These are phyloP conservation scores for Steatornis caripensis DNA, from an alignment of 2,113 vertebrate genomes.

Conservation along the genomic window DNA sequence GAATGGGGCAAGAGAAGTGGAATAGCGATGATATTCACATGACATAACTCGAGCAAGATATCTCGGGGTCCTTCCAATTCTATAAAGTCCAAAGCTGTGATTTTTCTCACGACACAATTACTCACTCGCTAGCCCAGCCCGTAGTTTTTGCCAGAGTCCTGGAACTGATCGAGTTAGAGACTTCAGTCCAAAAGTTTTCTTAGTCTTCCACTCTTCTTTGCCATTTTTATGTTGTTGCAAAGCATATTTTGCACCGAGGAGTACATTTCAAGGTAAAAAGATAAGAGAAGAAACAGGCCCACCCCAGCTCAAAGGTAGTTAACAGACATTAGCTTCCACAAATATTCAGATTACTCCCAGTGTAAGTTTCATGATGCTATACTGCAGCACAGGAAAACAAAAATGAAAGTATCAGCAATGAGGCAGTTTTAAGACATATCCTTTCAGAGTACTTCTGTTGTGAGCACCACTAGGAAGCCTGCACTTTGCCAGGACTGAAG, in stretches of 20 bases:
- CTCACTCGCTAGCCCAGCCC: neutral
- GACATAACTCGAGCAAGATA: neutral
- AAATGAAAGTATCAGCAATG: neutral
- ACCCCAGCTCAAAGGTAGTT: neutral
- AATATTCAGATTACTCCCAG: neutral
- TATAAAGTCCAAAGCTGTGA: neutral
- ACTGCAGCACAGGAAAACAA: neutral
- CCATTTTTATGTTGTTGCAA: neutral
- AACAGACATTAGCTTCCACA: neutral
- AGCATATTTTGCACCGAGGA: neutral
- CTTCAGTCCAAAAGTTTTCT: neutral
- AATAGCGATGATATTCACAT: neutral
- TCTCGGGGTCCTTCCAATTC: neutral
- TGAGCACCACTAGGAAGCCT: neutral
- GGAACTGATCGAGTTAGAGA: neutral
- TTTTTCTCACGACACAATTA: neutral
- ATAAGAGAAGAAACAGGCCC: neutral
- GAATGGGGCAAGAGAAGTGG: neutral
- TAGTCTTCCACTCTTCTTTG: neutral
- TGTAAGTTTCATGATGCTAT: neutral
- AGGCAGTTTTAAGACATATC: neutral
- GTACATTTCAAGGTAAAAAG: neutral
- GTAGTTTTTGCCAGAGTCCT: neutral
- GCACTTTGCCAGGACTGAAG: neutral
- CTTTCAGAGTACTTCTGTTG: neutral